Evolutionary conservation across 2,888 invertebrate species (phyloP), one percentile per base, ranked within the genome.

Genomic region (Tortricodes alternella): DNA sequence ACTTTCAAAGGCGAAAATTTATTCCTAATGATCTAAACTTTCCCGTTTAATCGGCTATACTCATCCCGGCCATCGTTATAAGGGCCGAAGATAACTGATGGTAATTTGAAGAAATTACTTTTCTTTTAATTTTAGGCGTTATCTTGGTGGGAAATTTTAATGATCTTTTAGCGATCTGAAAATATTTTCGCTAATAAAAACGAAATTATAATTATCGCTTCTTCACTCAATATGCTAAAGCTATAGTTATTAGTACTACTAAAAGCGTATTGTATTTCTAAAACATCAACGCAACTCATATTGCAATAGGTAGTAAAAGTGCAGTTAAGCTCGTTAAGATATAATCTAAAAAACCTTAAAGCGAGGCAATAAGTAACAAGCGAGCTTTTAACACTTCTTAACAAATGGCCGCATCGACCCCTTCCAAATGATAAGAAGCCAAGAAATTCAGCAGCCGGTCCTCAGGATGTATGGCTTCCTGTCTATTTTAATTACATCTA

Each of bases 1-100:
- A 65, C 63, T 67, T 68, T 60, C 64, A 58, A 65, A 64, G 67
- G 62, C 65, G 64, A 62, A 62, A 73, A 74, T 70, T 74, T 75
- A 69, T 72, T 67, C 67, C 71, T 76, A 76, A 76, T 74, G 76
- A 75, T 66, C 65, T 60, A 69, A 76, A 76, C 65, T 75, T 77
- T 68, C 70, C 67, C 69, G 66, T 71, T 70, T 70, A 74, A 76
- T 75, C 71, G 70, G 69, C 70, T 69, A 73, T 70, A 68, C 68
- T 74, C 70, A 70, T 71, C 69, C 67, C 53, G 53, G 46, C 58
- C 53, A 62, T 65, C 62, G 67, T 66, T 67, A 67, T 68, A 65
- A 59, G 60, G 67, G 62, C 62, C 61, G 63, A 65, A 62, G 67
- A 69, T 66, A 67, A 71, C 66, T 66, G 66, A 66, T 61, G 65